Percentiles rank a stretch among this genome's conserved stretches.
phyloP scores from a whole-genome alignment of 2,797 vertebrate species.

The Chloroceryle inda region DNA sequence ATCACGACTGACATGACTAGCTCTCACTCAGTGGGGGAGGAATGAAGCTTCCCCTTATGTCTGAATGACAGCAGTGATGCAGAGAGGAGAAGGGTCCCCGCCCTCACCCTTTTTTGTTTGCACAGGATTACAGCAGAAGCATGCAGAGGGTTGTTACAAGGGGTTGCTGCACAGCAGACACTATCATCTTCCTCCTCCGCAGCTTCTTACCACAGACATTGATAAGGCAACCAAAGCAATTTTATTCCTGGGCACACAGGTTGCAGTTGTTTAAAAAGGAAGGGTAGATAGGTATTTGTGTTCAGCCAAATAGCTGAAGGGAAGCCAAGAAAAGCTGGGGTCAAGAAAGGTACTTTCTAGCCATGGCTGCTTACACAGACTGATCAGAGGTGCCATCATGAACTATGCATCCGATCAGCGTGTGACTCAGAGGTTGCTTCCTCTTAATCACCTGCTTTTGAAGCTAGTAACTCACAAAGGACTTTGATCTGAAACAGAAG shows the following conservation, averaged over 20 bases:
- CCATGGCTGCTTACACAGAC: rapidly evolving
- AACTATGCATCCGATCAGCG: rapidly evolving
- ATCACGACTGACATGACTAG: not conserved
- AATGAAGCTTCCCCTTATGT: not conserved
- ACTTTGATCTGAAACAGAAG: not conserved
- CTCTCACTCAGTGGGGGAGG: not conserved
- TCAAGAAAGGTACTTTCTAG: not conserved
- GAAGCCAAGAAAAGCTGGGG: not conserved
- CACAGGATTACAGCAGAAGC: not conserved
- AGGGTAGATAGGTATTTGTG: not conserved
- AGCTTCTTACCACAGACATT: not conserved
- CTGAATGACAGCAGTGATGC: not conserved
- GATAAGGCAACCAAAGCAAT: not conserved
- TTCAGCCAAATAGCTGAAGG: not conserved
- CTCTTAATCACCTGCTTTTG: not conserved
- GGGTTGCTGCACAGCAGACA: not conserved
- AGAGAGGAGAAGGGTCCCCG: not conserved
- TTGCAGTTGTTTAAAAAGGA: not conserved
- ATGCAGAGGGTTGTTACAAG: rapidly evolving
- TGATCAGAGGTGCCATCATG: not conserved
- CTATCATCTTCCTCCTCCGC: not conserved
- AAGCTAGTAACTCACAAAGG: not conserved
- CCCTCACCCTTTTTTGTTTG: not conserved
- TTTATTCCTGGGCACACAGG: not conserved
- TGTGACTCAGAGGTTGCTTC: not conserved